Evolutionary conservation across 2,888 invertebrate species (phyloP).

Genomic region (Phyto melanocephala): DNA sequence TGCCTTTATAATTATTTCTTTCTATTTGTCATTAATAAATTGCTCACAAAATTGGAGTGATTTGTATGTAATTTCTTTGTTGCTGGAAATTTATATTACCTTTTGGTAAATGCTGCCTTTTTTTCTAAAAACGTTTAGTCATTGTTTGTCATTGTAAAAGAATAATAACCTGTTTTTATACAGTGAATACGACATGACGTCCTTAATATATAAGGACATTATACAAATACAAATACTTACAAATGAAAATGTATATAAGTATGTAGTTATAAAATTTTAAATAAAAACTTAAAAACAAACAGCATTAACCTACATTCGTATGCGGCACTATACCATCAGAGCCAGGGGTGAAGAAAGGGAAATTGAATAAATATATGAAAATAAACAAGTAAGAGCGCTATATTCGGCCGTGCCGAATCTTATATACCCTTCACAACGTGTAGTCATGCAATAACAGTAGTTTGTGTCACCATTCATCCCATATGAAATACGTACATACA

Average conservation of each 20-base stretch:
- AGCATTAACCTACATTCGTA: slow-evolving; percentile 43
- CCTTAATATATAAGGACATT: slow-evolving; percentile 63
- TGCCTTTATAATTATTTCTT: not conserved
- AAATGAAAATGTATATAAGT: slow-evolving; percentile 44
- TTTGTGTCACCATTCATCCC: no score
- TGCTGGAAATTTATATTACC: not conserved
- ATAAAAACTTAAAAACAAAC: slow-evolving; percentile 51
- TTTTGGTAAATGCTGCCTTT: not conserved
- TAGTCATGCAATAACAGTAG: no score
- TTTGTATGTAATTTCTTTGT: not conserved
- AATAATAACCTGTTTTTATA: slow-evolving; percentile 8
- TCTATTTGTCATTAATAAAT: not conserved
- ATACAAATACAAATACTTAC: slow-evolving; percentile 34
- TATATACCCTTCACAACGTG: no score
- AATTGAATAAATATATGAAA: no score
- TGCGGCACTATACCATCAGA: no score
- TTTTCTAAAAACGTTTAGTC: not conserved
- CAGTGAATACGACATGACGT: slow-evolving; percentile 70
- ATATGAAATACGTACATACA: no score
- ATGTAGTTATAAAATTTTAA: no score
- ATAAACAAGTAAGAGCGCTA: no score
- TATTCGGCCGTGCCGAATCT: no score
- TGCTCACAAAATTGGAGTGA: not conserved
- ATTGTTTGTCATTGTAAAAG: slow-evolving; percentile 16
- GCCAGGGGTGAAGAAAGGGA: no score